A percentile compares a stretch with the other conserved stretches of the same genome.
phyloP scores from a whole-genome alignment of 1,140 invertebrate species.

The Apis cerana region DNA sequence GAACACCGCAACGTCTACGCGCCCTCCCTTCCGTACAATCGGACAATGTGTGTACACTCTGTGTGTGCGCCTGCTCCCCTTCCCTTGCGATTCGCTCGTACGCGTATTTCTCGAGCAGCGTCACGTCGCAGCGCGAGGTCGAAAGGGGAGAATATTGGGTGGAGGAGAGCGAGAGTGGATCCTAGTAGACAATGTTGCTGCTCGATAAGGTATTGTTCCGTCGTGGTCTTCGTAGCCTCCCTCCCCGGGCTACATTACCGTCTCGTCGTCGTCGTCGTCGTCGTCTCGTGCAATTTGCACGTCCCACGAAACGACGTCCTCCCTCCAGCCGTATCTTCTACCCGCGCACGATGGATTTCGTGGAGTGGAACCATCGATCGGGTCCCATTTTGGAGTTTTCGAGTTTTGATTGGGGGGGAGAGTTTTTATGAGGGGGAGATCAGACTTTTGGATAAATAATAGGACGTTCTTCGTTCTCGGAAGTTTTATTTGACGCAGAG shows the following conservation, averaged over 20 bases:
- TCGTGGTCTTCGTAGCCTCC: constrained; percentile 63
- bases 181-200: constrained; percentile 75
- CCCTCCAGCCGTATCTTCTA: not conserved
- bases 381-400: too few relatives aligned
- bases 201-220: constrained; percentile 79
- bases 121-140: not conserved
- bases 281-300: not conserved
- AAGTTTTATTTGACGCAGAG: too few relatives aligned
- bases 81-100: constrained; percentile 24
- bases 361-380: not conserved
- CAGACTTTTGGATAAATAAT: too few relatives aligned
- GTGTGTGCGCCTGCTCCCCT: constrained; percentile 38
- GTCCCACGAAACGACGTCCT: constrained; percentile 9
- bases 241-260: constrained; percentile 61
- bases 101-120: constrained; percentile 12
- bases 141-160: not conserved
- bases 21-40: constrained; percentile 65
- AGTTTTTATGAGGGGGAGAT: too few relatives aligned
- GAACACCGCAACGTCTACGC: constrained; percentile 68
- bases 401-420: too few relatives aligned
- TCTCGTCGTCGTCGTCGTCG: not conserved
- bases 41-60: constrained; percentile 68
- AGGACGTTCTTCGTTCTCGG: too few relatives aligned
- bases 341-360: not conserved
- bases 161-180: not conserved